Conservation (phyloP, 2,797 vertebrate species). For the Heliangelus exortis region DNA sequence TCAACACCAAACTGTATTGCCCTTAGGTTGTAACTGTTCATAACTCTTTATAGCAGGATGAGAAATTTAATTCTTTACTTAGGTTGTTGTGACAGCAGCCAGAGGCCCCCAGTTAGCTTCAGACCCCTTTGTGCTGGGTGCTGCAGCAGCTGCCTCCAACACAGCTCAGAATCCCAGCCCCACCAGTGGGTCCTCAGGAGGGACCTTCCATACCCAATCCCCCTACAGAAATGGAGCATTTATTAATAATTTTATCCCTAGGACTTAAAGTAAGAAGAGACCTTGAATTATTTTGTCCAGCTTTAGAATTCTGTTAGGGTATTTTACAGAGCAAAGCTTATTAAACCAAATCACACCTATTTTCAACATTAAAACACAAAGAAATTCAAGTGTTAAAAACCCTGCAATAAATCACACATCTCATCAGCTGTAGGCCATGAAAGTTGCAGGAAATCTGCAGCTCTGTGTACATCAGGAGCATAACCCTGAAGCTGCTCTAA, state of each 20-base stretch:
- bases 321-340: neutral
- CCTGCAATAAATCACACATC: neutral
- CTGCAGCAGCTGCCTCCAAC: neutral
- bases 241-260: neutral
- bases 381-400: conserved; percentile 53
- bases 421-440: neutral
- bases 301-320: neutral
- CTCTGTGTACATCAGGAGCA: neutral
- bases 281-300: neutral
- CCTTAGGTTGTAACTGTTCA: neutral
- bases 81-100: neutral
- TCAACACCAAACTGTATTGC: neutral
- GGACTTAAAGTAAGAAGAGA: neutral
- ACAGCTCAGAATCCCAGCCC: neutral
- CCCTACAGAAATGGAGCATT: neutral
- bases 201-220: neutral
- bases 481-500: neutral
- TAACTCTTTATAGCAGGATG: neutral
- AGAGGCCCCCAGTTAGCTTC: neutral
- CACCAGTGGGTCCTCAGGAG: neutral
- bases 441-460: conserved; percentile 23
- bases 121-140: neutral
- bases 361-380: neutral
- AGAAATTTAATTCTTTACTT: too few relatives aligned
- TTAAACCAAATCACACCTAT: neutral